Evolutionary conservation across 2,113 vertebrate species (phyloP).

Genomic region (Mormoops blainvillei): DNA sequence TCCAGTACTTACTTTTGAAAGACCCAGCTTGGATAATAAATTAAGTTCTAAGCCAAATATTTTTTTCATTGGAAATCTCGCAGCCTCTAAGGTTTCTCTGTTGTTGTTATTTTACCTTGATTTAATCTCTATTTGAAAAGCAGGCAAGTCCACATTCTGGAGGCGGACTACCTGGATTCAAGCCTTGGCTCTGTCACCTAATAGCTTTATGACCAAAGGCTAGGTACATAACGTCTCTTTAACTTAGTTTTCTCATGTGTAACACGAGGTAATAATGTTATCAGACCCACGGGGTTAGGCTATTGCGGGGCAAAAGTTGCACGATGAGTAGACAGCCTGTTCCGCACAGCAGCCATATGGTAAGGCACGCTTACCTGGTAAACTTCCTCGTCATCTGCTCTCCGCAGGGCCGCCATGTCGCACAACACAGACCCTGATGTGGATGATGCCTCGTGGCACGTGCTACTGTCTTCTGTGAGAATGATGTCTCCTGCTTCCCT

Average conservation of each 20-base stretch:
- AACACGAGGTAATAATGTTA: background rate
- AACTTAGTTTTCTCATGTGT: background rate
- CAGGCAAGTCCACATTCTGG: background rate
- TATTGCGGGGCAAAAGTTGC: background rate
- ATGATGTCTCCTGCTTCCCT: background rate
- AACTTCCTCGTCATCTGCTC: background rate
- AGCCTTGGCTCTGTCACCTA: background rate
- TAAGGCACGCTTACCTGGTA: background rate
- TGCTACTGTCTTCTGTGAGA: background rate
- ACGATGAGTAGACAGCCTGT: background rate
- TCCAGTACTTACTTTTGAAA: conserved; percentile 39
- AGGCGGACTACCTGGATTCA: background rate
- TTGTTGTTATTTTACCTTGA: background rate
- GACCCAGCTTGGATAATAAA: background rate
- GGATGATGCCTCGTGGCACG: background rate
- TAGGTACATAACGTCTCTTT: background rate
- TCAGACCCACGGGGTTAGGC: background rate
- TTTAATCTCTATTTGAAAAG: background rate
- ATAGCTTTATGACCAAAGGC: background rate
- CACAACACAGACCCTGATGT: background rate
- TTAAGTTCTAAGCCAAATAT: background rate
- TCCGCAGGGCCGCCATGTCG: background rate
- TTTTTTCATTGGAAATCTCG: background rate
- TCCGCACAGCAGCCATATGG: background rate
- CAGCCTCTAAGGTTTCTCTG: background rate